Conservation (phyloP, 2,888 invertebrate genomes). For the Dicranocentrus wangi region DNA sequence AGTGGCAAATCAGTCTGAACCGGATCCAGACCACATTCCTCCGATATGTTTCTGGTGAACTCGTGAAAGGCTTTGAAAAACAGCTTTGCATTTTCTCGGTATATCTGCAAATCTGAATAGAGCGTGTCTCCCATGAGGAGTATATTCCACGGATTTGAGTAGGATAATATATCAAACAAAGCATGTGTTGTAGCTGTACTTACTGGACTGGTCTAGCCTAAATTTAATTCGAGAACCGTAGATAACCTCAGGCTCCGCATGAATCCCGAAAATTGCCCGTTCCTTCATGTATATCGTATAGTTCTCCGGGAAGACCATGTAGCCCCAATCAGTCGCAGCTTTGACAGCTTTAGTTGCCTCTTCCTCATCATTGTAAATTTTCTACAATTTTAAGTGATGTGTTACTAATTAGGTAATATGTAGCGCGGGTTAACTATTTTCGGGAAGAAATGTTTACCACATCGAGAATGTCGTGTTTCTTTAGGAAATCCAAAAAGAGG, state of each 20-base stretch:
- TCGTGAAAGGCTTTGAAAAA: slow-evolving; percentile 89
- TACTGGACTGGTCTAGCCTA: slow-evolving; percentile 94
- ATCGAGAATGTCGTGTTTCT: slow-evolving; percentile 39
- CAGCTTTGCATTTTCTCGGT: slow-evolving; percentile 88
- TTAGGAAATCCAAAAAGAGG: slow-evolving; percentile 53
- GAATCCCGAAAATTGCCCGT: slow-evolving; percentile 85
- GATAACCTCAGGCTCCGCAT: slow-evolving; percentile 88
- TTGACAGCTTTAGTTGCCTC: too few relatives aligned
- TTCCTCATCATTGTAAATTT: neutral
- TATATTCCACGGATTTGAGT: too few relatives aligned
- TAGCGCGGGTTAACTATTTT: too few relatives aligned
- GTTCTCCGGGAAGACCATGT: slow-evolving; percentile 89
- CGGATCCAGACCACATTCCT: slow-evolving; percentile 86
- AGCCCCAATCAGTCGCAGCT: too few relatives aligned
- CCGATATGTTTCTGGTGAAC: slow-evolving; percentile 84
- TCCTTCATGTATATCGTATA: slow-evolving; percentile 90
- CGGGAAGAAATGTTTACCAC: too few relatives aligned
- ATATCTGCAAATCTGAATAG: slow-evolving; percentile 90
- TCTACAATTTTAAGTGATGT: too few relatives aligned
- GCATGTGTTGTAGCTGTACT: slow-evolving; percentile 65
- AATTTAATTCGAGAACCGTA: slow-evolving; percentile 90
- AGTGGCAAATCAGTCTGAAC: slow-evolving; percentile 79
- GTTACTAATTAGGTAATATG: neutral
- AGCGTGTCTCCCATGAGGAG: neutral
- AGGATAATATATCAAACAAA: too few relatives aligned